These are phyloP conservation scores for Drosophila virilis DNA, from an alignment of 1,140 invertebrate genomes.

Conservation along the genomic window DNA sequence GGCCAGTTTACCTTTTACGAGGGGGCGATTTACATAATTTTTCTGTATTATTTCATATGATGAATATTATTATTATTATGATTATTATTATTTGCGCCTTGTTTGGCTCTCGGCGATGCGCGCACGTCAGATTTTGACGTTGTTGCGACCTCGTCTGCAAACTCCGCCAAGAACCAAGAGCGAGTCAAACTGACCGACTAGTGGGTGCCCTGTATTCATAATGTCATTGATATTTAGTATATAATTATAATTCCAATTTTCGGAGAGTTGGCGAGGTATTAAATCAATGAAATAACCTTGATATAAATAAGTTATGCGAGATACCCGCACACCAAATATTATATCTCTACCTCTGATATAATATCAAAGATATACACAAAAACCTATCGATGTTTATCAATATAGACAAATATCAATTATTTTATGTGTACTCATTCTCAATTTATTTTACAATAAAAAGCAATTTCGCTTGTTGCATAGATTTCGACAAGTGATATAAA, in stretches of 20 bases:
- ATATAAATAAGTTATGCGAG: too few relatives aligned
- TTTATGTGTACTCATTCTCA: too few relatives aligned
- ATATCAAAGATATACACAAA: neutral
- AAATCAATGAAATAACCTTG: too few relatives aligned
- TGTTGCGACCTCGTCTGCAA: constrained; percentile 22
- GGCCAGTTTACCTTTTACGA: constrained; percentile 61
- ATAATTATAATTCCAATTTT: too few relatives aligned
- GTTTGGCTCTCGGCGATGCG: constrained; percentile 52
- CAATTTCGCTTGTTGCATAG: neutral
- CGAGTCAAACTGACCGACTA: neutral
- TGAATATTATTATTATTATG: constrained; percentile 65
- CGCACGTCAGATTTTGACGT: constrained; percentile 58
- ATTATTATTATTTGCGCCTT: constrained; percentile 51
- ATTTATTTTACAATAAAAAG: too few relatives aligned
- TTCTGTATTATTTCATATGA: constrained; percentile 71
- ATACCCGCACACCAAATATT: too few relatives aligned
- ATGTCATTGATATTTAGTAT: too few relatives aligned
- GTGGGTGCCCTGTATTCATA: neutral
- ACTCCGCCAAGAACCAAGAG: constrained; percentile 4
- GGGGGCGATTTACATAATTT: constrained; percentile 72
- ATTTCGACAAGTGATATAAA: neutral
- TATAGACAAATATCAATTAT: neutral
- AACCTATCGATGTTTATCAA: neutral
- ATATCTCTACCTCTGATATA: too few relatives aligned
- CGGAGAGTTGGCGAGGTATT: too few relatives aligned